phyloP scores from a whole-genome alignment of 1,140 invertebrate genomes.

The Drosophila trapezifrons region DNA sequence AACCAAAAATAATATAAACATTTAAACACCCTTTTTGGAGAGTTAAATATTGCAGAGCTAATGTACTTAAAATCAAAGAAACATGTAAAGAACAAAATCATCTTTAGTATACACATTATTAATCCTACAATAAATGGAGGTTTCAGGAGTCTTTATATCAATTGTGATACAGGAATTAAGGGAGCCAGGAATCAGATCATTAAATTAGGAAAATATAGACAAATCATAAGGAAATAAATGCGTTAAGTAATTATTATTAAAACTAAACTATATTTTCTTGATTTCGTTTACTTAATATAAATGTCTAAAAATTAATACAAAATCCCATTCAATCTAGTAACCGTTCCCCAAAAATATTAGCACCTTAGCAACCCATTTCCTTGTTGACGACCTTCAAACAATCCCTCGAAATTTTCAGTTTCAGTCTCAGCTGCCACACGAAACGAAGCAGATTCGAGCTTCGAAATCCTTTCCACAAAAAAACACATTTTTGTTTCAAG shows the following conservation, averaged over 20 bases:
- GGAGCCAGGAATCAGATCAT: no score
- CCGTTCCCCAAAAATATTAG: slow-evolving; percentile 29
- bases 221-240: background rate
- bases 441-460: background rate
- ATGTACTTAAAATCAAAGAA: no score
- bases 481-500: slow-evolving; percentile 1
- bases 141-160: no score
- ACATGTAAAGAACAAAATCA: no score
- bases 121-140: no score
- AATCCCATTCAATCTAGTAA: slow-evolving; percentile 43
- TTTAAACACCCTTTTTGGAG: no score
- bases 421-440: slow-evolving; percentile 11
- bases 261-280: background rate
- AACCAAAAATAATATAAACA: no score
- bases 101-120: no score
- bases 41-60: no score
- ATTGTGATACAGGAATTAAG: no score
- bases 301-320: background rate
- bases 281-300: background rate
- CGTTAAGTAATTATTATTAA: no score
- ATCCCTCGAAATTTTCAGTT: slow-evolving; percentile 28
- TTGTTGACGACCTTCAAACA: slow-evolving; percentile 66
- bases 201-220: background rate
- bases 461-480: background rate
- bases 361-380: slow-evolving; percentile 36